phyloP scores from a whole-genome alignment of 2,113 vertebrate genomes.

The Tichodroma muraria region DNA sequence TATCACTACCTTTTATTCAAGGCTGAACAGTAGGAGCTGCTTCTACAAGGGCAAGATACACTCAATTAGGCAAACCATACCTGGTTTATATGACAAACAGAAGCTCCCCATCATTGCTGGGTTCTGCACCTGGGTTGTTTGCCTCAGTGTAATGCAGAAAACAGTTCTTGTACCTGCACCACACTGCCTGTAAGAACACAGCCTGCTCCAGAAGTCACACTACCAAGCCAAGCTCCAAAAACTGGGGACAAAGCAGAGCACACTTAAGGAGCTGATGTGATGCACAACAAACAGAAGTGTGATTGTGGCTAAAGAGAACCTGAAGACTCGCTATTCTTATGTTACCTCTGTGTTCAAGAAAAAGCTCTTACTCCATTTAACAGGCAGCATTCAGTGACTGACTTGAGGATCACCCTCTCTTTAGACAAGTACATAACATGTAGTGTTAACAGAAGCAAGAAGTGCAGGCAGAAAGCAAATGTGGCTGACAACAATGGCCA shows the following conservation, averaged over 20 bases:
- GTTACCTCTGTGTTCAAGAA: neutral
- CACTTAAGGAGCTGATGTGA: neutral
- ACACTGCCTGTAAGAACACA: neutral
- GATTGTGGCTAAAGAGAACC: neutral
- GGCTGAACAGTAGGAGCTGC: neutral
- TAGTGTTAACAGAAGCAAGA: neutral
- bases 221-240: neutral
- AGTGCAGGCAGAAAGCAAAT: neutral
- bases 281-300: neutral
- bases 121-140: neutral
- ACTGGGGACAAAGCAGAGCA: neutral
- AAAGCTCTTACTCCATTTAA: neutral
- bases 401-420: neutral
- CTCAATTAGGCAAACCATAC: neutral
- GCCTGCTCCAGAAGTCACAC: neutral
- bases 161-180: neutral
- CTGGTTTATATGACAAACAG: neutral
- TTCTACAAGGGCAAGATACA: neutral
- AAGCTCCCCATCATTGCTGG: neutral
- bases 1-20: neutral
- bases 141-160: neutral
- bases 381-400: neutral
- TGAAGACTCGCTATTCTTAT: neutral
- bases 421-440: neutral
- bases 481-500: neutral